Percentiles rank a stretch among this genome's conserved stretches.
These are phyloP conservation scores for Emydura subglobosa DNA, from an alignment of 2,113 vertebrate species.

Conservation along the genomic window DNA sequence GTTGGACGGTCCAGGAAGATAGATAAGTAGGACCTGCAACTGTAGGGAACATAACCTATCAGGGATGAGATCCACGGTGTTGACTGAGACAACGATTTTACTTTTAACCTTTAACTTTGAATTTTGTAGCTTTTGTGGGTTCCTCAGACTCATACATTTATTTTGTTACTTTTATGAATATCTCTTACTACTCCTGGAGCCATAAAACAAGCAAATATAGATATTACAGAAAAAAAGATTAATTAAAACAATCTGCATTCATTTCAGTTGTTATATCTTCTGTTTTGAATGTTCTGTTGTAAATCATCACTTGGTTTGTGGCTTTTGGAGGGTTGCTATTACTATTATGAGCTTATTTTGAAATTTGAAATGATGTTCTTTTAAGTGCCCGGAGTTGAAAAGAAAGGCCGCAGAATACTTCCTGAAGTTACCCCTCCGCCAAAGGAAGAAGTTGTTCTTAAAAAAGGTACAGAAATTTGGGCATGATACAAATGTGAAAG, in stretches of 20 bases:
- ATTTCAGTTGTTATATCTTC: conserved; percentile 5
- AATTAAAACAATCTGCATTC: background rate
- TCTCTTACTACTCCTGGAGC: background rate
- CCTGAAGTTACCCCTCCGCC: conserved; percentile 82
- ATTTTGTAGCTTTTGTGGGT: background rate
- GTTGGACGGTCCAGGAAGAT: background rate
- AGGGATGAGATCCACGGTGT: background rate
- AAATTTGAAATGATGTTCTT: conserved; percentile 79
- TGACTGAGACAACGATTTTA: background rate
- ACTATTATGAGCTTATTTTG: conserved; percentile 40
- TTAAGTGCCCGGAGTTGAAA: conserved; percentile 83
- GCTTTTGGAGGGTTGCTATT: conserved; percentile 39
- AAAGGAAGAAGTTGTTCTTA: conserved; percentile 85
- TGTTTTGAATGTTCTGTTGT: conserved; percentile 3
- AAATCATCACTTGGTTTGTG: background rate
- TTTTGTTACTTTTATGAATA: conserved; percentile 1
- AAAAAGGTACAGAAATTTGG: conserved; percentile 81
- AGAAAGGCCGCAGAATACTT: conserved; percentile 84
- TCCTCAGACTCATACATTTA: background rate
- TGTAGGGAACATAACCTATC: background rate
- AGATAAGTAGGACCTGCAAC: background rate
- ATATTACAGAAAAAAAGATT: background rate
- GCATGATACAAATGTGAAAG: background rate
- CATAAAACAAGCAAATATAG: background rate
- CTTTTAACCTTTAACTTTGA: background rate